Evolutionary conservation across 2,113 vertebrate genomes (phyloP), one percentile per base, ranked within the genome.

Genomic region (Microtus oregoni): DNA sequence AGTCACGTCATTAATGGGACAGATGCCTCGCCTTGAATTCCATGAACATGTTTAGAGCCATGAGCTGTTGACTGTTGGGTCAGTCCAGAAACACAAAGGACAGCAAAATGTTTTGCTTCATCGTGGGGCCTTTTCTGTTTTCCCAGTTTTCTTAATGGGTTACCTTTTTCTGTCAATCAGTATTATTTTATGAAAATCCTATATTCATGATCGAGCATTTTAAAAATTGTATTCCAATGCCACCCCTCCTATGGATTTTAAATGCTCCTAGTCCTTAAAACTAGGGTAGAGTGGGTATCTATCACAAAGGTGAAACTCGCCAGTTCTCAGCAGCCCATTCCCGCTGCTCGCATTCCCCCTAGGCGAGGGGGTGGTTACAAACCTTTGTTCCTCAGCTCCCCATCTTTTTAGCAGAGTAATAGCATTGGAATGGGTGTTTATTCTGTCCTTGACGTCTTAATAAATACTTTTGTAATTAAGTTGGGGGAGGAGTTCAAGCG

Each of bases 81-180:
- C 95, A 96, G 86, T 35, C 67, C 93, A 91, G 72, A 55, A 95
- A 94, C 32, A 63, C 30, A 65, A 38, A 78, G 86, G 63, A 88
- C 90, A 91, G 61, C 28, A 32, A 11, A 85, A 67, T 63, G 19
- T 30, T 35, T 96, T 94, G 50, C 78, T 86, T 90, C 88, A 52
- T 58, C 20, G 44, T 28, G 14, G 63, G 24, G 55, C 70, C 81
- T 90, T 81, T 12, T 83, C 58, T 92, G 28, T 77, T 82, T 90
- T 88, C 47, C 50, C 15, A 63, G 47, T 26, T 72, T 94, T 78
- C 0, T 35, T 90, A 92, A 19, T 77, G 61, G 79, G 67, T 89
- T 75, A 22, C 65, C 0, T 78, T 83, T 61, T 96, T 68, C 44
- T 92, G 94, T 63, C 32, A 97, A 65, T 83, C 47, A 94, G 82